A percentile compares a stretch with the other conserved stretches of the same genome.
These are phyloP conservation scores for Aplysina aerophoba DNA, from an alignment of 37 sponge, comb jelly and placozoan genomes.

Conservation along the genomic window DNA sequence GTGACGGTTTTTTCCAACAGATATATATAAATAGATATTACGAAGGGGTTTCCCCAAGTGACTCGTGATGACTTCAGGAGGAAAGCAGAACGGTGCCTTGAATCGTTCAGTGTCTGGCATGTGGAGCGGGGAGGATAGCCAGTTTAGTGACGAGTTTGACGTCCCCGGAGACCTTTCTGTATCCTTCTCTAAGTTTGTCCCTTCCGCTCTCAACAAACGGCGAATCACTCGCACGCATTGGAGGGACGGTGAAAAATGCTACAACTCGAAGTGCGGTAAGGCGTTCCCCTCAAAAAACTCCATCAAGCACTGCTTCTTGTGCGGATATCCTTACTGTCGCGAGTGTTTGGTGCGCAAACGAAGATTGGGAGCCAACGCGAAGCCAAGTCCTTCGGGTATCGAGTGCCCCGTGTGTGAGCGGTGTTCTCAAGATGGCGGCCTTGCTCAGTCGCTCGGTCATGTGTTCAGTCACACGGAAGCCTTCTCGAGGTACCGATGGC, in stretches of 20 bases:
- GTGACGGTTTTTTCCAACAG: too few species aligned
- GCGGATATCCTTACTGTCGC: conserved; percentile 56
- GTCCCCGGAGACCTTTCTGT: too few species aligned
- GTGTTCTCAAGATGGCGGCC: conserved; percentile 37
- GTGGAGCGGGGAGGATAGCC: too few species aligned
- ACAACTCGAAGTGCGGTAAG: conserved; percentile 34
- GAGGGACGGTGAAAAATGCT: conserved; percentile 44
- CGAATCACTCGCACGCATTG: conserved; percentile 31
- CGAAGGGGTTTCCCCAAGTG: too few species aligned
- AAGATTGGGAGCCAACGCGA: conserved; percentile 46
- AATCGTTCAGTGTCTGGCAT: too few species aligned
- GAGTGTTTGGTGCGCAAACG: conserved; percentile 34
- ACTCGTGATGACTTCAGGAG: too few species aligned
- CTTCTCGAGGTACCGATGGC: neutral
- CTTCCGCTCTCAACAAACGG: too few species aligned
- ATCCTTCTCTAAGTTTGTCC: too few species aligned
- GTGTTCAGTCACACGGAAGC: conserved; percentile 14
- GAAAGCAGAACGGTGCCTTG: too few species aligned
- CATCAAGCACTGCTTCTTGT: conserved; percentile 52
- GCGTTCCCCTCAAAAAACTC: neutral
- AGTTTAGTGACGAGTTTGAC: too few species aligned
- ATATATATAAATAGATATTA: too few species aligned
- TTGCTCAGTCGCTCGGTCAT: neutral
- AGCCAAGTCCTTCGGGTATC: conserved; percentile 52
- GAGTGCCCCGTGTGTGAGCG: conserved; percentile 37